Base-by-base conservation (phyloP, 2,888 invertebrate species). In the Zygaena filipendulae region DNA sequence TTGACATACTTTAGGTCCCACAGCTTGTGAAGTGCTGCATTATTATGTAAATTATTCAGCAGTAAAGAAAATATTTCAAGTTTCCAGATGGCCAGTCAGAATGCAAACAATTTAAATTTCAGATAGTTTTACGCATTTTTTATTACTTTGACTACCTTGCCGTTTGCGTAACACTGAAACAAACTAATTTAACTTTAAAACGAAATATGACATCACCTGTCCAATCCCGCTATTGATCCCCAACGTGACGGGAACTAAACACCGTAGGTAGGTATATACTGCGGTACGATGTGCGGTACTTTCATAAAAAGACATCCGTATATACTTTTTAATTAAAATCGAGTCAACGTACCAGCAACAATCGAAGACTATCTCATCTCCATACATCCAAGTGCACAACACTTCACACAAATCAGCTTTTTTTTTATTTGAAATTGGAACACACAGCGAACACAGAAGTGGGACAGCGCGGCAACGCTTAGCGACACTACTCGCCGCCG, bases 281-380 rank as follows among this genome's bases (percentile, higher is more conserved):
- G n/a, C n/a, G n/a, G n/a, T n/a, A n/a, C n/a, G n/a, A n/a, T n/a
- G n/a, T n/a, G n/a, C n/a, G n/a, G 16, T 6, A 16, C 4, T 16
- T 16, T 7, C 16, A 16, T 7, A 16, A 7, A 16, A 49, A 52
- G 52, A 47, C 44, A 39, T 43, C 42, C 43, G 25, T 11, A 12
- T 25, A 27, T 24, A 27, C 8, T 22, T 12, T 12, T 19, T 3
- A 20, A 31, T 10, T 18, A 20, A 36, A 19, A n/a, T 20, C 36
- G 33, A 38, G 35, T 34, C 30, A 33, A 59, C 67, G 48, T 61
- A 75, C 74, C 70, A 49, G 47, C 41, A 38, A 35, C 35, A 39
- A 42, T 36, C 44, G 49, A 49, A 32, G 52, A 60, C 60, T 74
- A 74, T 72, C 62, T 74, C 75, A 77, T 75, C 43, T 60, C 64